phyloP scores from a whole-genome alignment of 2,113 vertebrate species.

The Cephalopterus ornatus region DNA sequence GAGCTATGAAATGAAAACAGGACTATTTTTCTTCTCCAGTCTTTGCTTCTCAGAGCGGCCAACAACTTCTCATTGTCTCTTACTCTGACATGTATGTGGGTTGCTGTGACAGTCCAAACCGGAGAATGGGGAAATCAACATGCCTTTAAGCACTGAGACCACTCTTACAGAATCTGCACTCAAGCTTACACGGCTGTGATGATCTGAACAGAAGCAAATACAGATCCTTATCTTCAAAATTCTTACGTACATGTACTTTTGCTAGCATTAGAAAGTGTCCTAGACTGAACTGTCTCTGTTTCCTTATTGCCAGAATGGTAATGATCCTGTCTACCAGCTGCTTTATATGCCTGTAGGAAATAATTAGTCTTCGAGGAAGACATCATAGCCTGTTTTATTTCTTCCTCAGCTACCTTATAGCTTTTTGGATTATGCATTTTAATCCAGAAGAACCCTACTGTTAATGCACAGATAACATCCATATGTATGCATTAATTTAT shows the following conservation, averaged over 20 bases:
- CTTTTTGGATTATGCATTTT: not conserved
- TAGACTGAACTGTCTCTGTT: not conserved
- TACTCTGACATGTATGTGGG: not conserved
- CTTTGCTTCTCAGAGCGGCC: not conserved
- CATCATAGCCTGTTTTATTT: not conserved
- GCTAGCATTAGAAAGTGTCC: not conserved
- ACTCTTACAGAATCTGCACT: not conserved
- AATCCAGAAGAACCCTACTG: not conserved
- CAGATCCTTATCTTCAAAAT: not conserved
- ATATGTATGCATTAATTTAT: not conserved
- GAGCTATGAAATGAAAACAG: not conserved
- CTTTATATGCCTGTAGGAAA: not conserved
- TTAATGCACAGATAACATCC: not conserved
- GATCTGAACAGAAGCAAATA: not conserved
- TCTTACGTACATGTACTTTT: not conserved
- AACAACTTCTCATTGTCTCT: not conserved
- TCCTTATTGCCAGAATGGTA: conserved; percentile 40
- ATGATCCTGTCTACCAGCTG: conserved; percentile 33
- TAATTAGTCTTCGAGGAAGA: not conserved
- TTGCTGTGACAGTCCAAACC: not conserved
- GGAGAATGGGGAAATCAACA: not conserved
- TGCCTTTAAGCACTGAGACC: not conserved
- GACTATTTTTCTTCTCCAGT: not conserved
- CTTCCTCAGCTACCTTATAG: not conserved
- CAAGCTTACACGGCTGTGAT: not conserved